Evolutionary conservation across 1,140 invertebrate species (phyloP).

Genomic region (Mycetomoellerius zeteki): DNA sequence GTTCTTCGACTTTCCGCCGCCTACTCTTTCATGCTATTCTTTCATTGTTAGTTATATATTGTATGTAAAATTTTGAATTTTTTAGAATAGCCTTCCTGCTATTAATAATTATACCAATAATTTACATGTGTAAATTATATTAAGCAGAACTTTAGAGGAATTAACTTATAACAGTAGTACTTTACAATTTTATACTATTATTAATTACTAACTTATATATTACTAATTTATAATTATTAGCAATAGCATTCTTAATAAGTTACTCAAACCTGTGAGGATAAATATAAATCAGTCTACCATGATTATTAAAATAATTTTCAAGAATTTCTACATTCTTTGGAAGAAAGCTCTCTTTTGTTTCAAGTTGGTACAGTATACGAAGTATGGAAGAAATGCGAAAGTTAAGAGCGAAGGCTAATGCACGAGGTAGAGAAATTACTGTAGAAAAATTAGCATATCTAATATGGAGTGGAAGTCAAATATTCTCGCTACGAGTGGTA

Average conservation of each 20-base stretch:
- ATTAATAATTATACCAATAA: neutral
- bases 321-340: neutral
- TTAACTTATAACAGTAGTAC: neutral
- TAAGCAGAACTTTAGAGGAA: neutral
- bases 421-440: slow-evolving; percentile 48
- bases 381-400: slow-evolving; percentile 6
- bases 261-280: neutral
- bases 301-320: slow-evolving; percentile 15
- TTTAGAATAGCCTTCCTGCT: neutral
- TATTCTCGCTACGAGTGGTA: slow-evolving; percentile 61
- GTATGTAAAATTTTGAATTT: slow-evolving; percentile 4
- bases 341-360: slow-evolving; percentile 9
- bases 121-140: neutral
- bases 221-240: neutral
- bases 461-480: slow-evolving; percentile 54
- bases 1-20: neutral
- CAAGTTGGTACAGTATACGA: slow-evolving; percentile 5
- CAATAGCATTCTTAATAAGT: neutral
- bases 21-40: neutral
- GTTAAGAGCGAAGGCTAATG: slow-evolving; percentile 50
- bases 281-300: slow-evolving; percentile 16
- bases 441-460: slow-evolving; percentile 62
- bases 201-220: neutral
- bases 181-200: neutral
- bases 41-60: too few relatives aligned